These are phyloP conservation scores for Branchinecta sandiegonensis DNA, from an alignment of 2,888 invertebrate genomes.

Conservation along the genomic window DNA sequence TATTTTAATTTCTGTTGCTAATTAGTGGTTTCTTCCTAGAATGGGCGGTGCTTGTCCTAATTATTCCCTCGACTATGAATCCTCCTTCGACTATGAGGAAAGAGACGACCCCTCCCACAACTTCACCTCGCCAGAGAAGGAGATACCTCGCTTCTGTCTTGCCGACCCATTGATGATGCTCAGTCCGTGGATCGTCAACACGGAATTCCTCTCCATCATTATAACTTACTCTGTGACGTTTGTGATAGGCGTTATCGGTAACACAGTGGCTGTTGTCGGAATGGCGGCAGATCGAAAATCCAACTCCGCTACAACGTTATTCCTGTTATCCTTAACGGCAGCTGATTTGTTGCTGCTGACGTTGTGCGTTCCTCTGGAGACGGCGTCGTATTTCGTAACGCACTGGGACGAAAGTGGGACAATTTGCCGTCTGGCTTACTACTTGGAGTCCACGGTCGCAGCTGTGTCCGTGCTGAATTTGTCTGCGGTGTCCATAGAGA, in stretches of 20 bases:
- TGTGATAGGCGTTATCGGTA: constrained; percentile 37
- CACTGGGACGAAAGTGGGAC: constrained; percentile 36
- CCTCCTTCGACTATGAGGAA: background rate
- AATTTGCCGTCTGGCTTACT: constrained; percentile 39
- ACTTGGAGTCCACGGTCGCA: constrained; percentile 38
- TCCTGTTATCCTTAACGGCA: constrained; percentile 33
- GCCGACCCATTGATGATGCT: constrained; percentile 32
- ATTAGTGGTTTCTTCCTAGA: no score
- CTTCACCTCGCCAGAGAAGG: constrained; percentile 4
- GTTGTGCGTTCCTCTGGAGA: constrained; percentile 38
- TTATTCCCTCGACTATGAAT: background rate
- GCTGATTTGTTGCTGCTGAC: constrained; percentile 38
- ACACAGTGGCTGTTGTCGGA: constrained; percentile 36
- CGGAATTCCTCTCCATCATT: constrained; percentile 31
- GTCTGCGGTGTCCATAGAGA: constrained; percentile 39
- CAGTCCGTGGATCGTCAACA: constrained; percentile 30
- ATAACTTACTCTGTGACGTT: constrained; percentile 32
- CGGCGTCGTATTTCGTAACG: constrained; percentile 34
- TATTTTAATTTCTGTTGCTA: no score
- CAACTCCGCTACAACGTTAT: constrained; percentile 32
- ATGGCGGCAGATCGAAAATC: constrained; percentile 35
- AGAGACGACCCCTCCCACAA: background rate
- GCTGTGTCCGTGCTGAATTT: constrained; percentile 39
- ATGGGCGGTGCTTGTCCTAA: no score
- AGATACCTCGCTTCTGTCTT: constrained; percentile 21